A percentile compares a stretch with the other conserved stretches of the same genome.
phyloP scores from a whole-genome alignment of 1,140 invertebrate genomes.

The Drosophila nikananu region DNA sequence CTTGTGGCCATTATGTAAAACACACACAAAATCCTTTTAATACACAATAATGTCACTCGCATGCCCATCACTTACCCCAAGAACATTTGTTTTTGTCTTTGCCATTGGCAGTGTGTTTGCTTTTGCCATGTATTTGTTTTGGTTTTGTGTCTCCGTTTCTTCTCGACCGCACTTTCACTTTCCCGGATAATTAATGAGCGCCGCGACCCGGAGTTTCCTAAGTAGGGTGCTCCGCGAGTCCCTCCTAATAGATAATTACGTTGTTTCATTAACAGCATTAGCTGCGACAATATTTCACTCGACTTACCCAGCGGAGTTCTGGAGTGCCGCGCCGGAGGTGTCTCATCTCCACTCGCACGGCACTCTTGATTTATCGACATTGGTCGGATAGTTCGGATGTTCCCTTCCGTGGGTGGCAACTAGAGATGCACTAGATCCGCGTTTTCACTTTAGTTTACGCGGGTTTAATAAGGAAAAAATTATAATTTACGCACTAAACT shows the following conservation, averaged over 20 bases:
- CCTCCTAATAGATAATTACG: constrained; percentile 76
- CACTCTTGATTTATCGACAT: constrained; percentile 74
- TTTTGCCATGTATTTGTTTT: constrained; percentile 20
- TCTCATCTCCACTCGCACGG: constrained; percentile 13
- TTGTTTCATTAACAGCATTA: constrained; percentile 83
- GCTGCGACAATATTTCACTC: constrained; percentile 79
- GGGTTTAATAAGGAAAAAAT: background rate
- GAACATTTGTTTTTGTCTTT: constrained; percentile 63
- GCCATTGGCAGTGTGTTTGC: constrained; percentile 27
- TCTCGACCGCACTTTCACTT: constrained; percentile 49
- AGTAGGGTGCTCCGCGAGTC: constrained; percentile 67
- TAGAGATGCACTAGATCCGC: constrained; percentile 40
- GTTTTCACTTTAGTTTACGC: background rate
- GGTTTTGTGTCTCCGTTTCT: constrained; percentile 1
- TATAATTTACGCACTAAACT: background rate
- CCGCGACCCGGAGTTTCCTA: constrained; percentile 52
- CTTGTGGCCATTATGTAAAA: constrained; percentile 47
- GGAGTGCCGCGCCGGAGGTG: constrained; percentile 49
- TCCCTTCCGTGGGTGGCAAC: constrained; percentile 64
- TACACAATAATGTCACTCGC: constrained; percentile 68
- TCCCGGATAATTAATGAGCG: constrained; percentile 76
- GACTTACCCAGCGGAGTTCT: constrained; percentile 27
- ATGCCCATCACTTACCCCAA: constrained; percentile 41
- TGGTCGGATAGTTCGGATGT: constrained; percentile 67
- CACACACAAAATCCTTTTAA: constrained; percentile 71